Evolutionary conservation across 2,888 invertebrate species (phyloP).

Genomic region (Drosophila ustulata): DNA sequence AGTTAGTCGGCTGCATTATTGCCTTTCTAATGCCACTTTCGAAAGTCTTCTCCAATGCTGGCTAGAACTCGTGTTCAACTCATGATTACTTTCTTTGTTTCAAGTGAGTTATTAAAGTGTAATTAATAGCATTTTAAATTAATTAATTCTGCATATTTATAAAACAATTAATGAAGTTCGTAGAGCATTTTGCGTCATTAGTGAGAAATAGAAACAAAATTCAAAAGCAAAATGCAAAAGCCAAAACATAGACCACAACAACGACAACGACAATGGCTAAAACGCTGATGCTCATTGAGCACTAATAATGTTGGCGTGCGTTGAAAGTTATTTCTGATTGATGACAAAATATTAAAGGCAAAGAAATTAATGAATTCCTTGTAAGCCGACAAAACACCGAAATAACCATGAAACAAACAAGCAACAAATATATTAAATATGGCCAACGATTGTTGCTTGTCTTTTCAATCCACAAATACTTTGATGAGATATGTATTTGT

Average conservation of each 20-base stretch:
- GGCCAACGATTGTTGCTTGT: constrained; percentile 37
- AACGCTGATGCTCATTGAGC: constrained; percentile 62
- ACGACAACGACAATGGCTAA: constrained; percentile 20
- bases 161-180: constrained; percentile 77
- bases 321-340: constrained; percentile 81
- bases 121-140: constrained; percentile 78
- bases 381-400: constrained; percentile 56
- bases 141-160: constrained; percentile 80
- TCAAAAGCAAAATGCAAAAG: constrained; percentile 24
- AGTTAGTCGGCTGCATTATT: constrained; percentile 29
- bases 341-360: constrained; percentile 72
- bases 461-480: constrained; percentile 55
- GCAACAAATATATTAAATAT: constrained; percentile 38
- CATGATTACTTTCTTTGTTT: constrained; percentile 67
- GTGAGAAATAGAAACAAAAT: constrained; percentile 39
- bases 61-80: constrained; percentile 14
- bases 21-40: constrained; percentile 45
- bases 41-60: constrained; percentile 17
- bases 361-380: constrained; percentile 77
- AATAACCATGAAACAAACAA: constrained; percentile 47
- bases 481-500: constrained; percentile 59
- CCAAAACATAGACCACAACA: constrained; percentile 17
- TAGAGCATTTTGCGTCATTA: constrained; percentile 64
- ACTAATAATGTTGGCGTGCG: constrained; percentile 62
- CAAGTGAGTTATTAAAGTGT: constrained; percentile 72